Evolutionary conservation across 2,888 invertebrate species (phyloP), one percentile per base, ranked within the genome.

Genomic region (Pseudococcus viburni): DNA sequence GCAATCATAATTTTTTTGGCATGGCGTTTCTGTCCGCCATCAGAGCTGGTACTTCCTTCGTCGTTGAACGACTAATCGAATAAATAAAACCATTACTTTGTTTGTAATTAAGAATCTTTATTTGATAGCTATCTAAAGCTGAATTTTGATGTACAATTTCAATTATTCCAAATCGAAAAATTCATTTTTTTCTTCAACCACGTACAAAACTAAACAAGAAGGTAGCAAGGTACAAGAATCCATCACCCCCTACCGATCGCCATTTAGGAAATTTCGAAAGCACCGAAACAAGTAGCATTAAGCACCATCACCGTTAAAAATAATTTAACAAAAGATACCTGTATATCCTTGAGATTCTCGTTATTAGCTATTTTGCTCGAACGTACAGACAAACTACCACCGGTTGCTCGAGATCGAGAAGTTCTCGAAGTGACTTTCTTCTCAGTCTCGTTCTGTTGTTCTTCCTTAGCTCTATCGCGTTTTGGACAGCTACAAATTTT

Each of bases 401-500:
- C 68, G 33, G 55, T 39, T 19, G 51, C 15, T 7, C n/a, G 51
- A 26, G n/a, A 17, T 80, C n/a, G 42, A 9, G 80, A 12, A 22
- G 17, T 19, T 33, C 80, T 15, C 26, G 26, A 33, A 80, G 80
- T 26, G 8, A 86, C 22, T 48, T 22, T 86, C 17, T 77, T 77
- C 7, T 86, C 86, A 5, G 0, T 39, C 9, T 83, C 87, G 9
- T 1, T 59, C 17, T 80, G 48, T 0, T 26, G 48, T 26, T 95
- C 95, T 86, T 95, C 95, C 84, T 94, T 94, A 26, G 92, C 92
- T 90, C 95, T 93, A 91, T 96, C 96, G 0, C 96, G 92, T 17
- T 95, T 94, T 0, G 96, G 96, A 90, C 96, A 96, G 0, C 96
- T 94, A 91, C 96, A 96, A 19, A 95, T 94, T 85, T 96, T 93